Percentiles rank a stretch among this genome's conserved stretches.
Conservation (phyloP, 2,888 invertebrate species). For the Stomorhina lunata region DNA sequence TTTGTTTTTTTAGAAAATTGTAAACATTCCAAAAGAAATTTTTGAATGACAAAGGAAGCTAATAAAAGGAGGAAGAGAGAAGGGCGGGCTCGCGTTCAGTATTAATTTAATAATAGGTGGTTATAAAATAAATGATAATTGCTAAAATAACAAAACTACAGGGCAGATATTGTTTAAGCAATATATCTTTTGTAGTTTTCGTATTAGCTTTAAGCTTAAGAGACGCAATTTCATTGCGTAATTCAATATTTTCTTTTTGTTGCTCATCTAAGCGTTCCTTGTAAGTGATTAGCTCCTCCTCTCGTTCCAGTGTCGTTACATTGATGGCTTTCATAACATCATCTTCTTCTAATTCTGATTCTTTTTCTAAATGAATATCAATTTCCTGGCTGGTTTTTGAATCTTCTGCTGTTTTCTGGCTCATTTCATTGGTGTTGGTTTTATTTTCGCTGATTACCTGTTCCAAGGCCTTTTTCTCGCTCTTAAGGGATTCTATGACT, state of each 20-base stretch:
- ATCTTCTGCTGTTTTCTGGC: not conserved
- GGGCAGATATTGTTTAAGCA: constrained; percentile 72
- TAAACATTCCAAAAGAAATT: too few relatives aligned
- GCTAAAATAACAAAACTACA: constrained; percentile 74
- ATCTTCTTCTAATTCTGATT: constrained; percentile 51
- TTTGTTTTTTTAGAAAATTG: too few relatives aligned
- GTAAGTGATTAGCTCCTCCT: constrained; percentile 78
- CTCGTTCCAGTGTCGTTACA: constrained; percentile 73
- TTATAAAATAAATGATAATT: constrained; percentile 75
- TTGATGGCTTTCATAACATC: constrained; percentile 71
- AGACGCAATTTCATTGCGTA: constrained; percentile 75
- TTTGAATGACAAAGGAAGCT: too few relatives aligned
- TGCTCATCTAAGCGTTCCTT: constrained; percentile 78
- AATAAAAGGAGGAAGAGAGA: too few relatives aligned
- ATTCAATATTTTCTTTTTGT: constrained; percentile 74
- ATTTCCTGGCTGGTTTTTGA: not conserved
- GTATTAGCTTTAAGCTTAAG: constrained; percentile 70
- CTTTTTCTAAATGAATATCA: constrained; percentile 6
- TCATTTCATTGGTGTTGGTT: not conserved
- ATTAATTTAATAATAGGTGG: constrained; percentile 71
- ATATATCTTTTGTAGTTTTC: constrained; percentile 58
- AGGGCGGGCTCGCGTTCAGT: too few relatives aligned
- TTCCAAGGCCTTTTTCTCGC: constrained; percentile 70
- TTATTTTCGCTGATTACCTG: constrained; percentile 59
- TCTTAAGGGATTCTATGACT: constrained; percentile 68